These are phyloP conservation scores for Callionymus lyra DNA, from an alignment of 2,113 vertebrate genomes.

Conservation along the genomic window DNA sequence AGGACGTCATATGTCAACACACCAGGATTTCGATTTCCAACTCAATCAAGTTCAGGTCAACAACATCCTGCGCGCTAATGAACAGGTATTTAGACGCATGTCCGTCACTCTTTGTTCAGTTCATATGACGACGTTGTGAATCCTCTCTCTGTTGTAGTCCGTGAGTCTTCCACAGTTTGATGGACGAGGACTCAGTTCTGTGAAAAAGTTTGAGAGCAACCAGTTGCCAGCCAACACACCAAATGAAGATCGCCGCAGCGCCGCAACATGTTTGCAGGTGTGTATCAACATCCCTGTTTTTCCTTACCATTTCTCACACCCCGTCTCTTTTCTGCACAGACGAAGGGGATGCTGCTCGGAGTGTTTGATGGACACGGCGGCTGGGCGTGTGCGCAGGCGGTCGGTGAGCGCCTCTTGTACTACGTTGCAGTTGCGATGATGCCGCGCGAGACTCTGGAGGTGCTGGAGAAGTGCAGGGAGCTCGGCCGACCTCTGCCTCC, in stretches of 20 bases:
- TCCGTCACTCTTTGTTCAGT: no score
- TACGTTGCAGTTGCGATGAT: constrained; percentile 84
- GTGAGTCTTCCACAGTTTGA: constrained; percentile 66
- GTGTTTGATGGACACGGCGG: constrained; percentile 91
- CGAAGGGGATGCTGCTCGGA: constrained; percentile 86
- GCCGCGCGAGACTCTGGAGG: constrained; percentile 73
- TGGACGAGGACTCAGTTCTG: constrained; percentile 60
- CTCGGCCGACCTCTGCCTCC: constrained; percentile 73
- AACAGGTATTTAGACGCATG: constrained; percentile 59
- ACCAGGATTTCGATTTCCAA: constrained; percentile 73
- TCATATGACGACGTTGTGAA: neutral
- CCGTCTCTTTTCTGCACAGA: constrained; percentile 28
- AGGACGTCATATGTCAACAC: constrained; percentile 39
- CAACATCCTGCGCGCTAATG: constrained; percentile 71
- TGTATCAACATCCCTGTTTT: neutral
- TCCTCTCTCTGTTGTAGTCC: constrained; percentile 29
- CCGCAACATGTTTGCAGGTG: constrained; percentile 76
- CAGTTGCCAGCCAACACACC: constrained; percentile 84
- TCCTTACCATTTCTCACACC: neutral
- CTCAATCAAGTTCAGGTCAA: constrained; percentile 74
- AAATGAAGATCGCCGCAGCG: constrained; percentile 80
- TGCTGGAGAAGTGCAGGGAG: constrained; percentile 80
- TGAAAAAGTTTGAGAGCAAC: constrained; percentile 86
- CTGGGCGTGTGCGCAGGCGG: constrained; percentile 82
- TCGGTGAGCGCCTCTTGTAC: constrained; percentile 84